Base-by-base conservation (phyloP, 2,113 vertebrate species). In the Casuarius casuarius region DNA sequence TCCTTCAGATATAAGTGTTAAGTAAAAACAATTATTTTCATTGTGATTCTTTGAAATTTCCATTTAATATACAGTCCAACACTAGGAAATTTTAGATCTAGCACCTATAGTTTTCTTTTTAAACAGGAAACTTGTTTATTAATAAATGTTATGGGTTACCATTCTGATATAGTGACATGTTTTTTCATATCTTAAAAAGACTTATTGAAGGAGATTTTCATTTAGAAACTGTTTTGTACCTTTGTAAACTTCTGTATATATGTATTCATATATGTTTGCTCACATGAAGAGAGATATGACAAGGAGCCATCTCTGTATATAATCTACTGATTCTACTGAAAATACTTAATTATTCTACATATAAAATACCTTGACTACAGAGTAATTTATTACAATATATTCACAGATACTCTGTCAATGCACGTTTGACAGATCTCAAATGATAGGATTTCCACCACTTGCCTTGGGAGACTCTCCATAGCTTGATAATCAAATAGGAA, bases 1-100 rank as follows among this genome's bases (percentile, higher is more conserved):
- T 94, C 44, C 49, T 84, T 94, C 61, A 67, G 38, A 73, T 79
- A 85, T n/a, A 92, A 90, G 92, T 84, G 42, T 80, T 72, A 88
- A 94, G 28, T 74, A 93, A 88, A 89, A 46, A 12, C 4, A 83
- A 33, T 94, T 94, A 52, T 92, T 94, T 95, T 92, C 65, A 62
- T 87, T 77, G 51, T 68, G 44, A 7, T 70, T 81, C 48, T 90
- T 56, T 76, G 59, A 76, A 92, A 66, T 38, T 9, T 29, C 86
- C 56, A 3, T 86, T 87, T 89, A 65, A 58, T 82, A n/a, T 52
- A 74, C 33, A 83, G 38, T 59, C 14, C 33, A 68, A 38, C 16
- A n/a, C 17, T n/a, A 13, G 74, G n/a, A 70, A 26, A 70, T 56
- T 58, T 71, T 85, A 84, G 8, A 22, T 87, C 62, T 82, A 35